Base-by-base conservation (phyloP, 2,797 vertebrate genomes). In the Glyptemys insculpta region DNA sequence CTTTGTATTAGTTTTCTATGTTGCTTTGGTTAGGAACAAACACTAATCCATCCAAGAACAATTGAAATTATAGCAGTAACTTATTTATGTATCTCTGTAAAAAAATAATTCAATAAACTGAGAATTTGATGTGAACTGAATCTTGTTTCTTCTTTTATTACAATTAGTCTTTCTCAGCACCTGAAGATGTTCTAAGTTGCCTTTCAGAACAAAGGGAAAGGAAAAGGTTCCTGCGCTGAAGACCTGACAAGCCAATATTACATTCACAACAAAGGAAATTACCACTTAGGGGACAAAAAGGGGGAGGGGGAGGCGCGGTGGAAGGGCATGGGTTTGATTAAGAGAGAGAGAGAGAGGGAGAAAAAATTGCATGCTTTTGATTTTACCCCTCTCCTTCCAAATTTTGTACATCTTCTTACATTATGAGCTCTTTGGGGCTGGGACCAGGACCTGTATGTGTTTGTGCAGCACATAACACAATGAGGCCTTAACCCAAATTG, bases 221-320 rank as follows among this genome's bases (percentile, higher is more conserved):
- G 59, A 62, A 62, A 62, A 62, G 31, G 7, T 41, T 37, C 37
- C 23, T 74, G 68, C 34, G 21, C 68, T 74, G 68, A 41, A 74
- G 23, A 74, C 68, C 37, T 74, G 5, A 44, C 21, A 44, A 5
- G 41, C n/a, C n/a, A 37, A 11, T 23, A 74, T 74, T 74, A 44
- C 37, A 12, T 23, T 37, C 37, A 41, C 10, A 74, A 37, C 37
- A 74, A 41, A 74, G 37, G 10, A 74, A 74, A 74, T 74, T 74
- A 37, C 19, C 21, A 44, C 19, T 23, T 37, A 74, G 5, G 21
- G 68, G n/a, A 37, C 21, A 74, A 25, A 23, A 74, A 37, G 21
- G n/a, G 12, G 49, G 50, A 1, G 14, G 50, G 14, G 50, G 5
- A 5, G 2, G 50, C 15, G 37, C 2, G 4, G 14, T 62, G 59